phyloP scores from a whole-genome alignment of 2,888 invertebrate genomes.

The Pristionchus mayeri region DNA sequence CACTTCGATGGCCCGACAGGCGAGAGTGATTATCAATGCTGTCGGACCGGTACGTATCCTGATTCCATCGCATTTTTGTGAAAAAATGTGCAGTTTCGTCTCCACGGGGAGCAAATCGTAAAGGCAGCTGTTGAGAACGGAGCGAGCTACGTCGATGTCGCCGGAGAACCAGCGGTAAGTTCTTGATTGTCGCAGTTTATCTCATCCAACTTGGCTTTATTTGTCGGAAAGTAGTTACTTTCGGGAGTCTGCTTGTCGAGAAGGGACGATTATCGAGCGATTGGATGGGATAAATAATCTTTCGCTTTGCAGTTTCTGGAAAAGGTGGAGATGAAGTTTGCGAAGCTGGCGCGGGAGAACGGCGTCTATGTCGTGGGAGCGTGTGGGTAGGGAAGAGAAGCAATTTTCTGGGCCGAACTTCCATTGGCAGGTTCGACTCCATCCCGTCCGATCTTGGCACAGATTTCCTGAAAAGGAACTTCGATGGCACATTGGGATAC shows the following conservation, averaged over 20 bases:
- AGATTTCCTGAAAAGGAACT: conserved; percentile 85
- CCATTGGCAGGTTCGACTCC: conserved; percentile 84
- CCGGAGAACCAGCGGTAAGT: conserved; percentile 86
- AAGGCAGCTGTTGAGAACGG: conserved; percentile 88
- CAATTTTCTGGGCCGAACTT: too few relatives aligned
- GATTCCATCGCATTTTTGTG: too few relatives aligned
- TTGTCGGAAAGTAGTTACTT: too few relatives aligned
- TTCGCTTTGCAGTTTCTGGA: conserved; percentile 85
- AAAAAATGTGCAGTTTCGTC: conserved; percentile 74
- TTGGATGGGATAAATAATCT: too few relatives aligned
- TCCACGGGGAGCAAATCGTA: conserved; percentile 91
- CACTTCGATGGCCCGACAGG: background rate
- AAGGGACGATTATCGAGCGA: too few relatives aligned
- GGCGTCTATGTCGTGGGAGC: conserved; percentile 89
- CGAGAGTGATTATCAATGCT: background rate
- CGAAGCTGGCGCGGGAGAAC: conserved; percentile 79
- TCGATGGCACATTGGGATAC: conserved; percentile 80
- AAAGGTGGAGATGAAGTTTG: conserved; percentile 87
- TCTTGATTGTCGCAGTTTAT: too few relatives aligned
- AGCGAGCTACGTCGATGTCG: conserved; percentile 92
- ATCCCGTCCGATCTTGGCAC: conserved; percentile 91
- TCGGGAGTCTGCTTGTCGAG: too few relatives aligned
- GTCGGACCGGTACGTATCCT: background rate
- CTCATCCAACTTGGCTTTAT: too few relatives aligned
- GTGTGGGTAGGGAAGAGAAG: conserved; percentile 82